Evolutionary conservation across 2,888 invertebrate species (phyloP), one percentile per base, ranked within the genome.

Genomic region (Harmothoe impar): DNA sequence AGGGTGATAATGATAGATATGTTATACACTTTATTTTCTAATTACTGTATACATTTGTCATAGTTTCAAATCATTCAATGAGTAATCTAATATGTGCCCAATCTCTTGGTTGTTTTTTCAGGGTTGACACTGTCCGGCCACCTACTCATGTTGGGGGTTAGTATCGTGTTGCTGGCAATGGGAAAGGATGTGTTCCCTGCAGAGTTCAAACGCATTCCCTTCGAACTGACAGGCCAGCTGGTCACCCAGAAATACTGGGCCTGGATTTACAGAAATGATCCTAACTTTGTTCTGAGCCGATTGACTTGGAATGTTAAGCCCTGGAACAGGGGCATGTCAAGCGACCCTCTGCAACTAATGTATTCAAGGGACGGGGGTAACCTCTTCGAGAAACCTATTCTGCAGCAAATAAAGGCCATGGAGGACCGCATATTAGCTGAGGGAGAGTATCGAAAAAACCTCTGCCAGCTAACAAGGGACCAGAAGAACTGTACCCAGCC

Each of bases 101-200:
- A 72, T 81, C 3, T 25, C 20, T 68, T n/a, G 62, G 10, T 89
- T 31, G 10, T n/a, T n/a, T 51, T 78, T 86, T 5, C 89, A 92
- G 92, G 89, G 12, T 17, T 92, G 33, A 89, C 91, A 20, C 90
- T 92, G 0, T 25, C 35, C 1, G 92, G 90, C 25, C 92, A 92
- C 31, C 0, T 92, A 12, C 33, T 89, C 31, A 51, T 92, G 62
- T n/a, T 81, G 43, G 7, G 43, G 7, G 31, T 92, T 5, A 92
- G 90, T 29, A 0, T 91, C 56, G 62, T 92, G 23, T 85, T 92
- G 25, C 35, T 88, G 12, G 23, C 54, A 0, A 29, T 89, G 17
- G 91, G 90, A 0, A 91, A 92, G 56, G 88, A 92, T 88, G 91
- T 92, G 25, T 88, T 92, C 17, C 92, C 92, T 5, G 84, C 81